Percentiles rank a stretch among this genome's conserved stretches.
phyloP scores from a whole-genome alignment of 2,888 invertebrate genomes.

The Xylota segnis region DNA sequence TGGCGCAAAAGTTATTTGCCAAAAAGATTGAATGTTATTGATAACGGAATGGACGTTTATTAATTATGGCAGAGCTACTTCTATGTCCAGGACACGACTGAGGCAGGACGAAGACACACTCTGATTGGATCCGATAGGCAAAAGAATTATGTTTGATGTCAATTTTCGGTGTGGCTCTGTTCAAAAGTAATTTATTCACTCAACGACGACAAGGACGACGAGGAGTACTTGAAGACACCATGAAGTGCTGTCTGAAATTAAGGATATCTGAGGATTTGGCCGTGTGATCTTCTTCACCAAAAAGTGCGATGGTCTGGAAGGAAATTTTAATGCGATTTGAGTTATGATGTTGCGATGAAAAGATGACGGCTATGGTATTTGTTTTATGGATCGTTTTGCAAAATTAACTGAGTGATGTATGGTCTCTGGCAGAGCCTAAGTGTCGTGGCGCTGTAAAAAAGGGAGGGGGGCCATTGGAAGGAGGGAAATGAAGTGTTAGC shows the following conservation, averaged over 20 bases:
- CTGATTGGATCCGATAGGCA: constrained; percentile 50
- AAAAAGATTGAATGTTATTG: constrained; percentile 74
- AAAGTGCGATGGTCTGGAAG: constrained; percentile 44
- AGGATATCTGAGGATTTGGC: constrained; percentile 8
- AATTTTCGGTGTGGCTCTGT: constrained; percentile 51
- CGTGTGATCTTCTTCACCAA: neutral
- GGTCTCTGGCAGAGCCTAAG: constrained; percentile 18
- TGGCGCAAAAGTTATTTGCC: constrained; percentile 72
- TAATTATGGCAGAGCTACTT: constrained; percentile 70
- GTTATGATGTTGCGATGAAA: constrained; percentile 64
- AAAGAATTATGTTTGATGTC: constrained; percentile 64
- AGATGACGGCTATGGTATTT: constrained; percentile 71
- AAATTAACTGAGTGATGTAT: constrained; percentile 47
- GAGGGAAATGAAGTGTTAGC: constrained; percentile 38
- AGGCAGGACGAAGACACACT: neutral
- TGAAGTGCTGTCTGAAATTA: constrained; percentile 13
- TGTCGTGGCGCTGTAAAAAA: neutral
- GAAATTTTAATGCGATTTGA: constrained; percentile 65
- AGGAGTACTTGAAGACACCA: constrained; percentile 7
- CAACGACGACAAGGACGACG: too few relatives aligned
- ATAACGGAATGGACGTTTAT: constrained; percentile 73
- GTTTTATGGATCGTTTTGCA: constrained; percentile 52
- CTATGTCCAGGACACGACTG: constrained; percentile 39
- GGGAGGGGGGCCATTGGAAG: constrained; percentile 1
- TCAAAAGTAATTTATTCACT: constrained; percentile 58